Evolutionary conservation across 2,888 invertebrate species (phyloP).

Genomic region (Taphrorychus bicolor): DNA sequence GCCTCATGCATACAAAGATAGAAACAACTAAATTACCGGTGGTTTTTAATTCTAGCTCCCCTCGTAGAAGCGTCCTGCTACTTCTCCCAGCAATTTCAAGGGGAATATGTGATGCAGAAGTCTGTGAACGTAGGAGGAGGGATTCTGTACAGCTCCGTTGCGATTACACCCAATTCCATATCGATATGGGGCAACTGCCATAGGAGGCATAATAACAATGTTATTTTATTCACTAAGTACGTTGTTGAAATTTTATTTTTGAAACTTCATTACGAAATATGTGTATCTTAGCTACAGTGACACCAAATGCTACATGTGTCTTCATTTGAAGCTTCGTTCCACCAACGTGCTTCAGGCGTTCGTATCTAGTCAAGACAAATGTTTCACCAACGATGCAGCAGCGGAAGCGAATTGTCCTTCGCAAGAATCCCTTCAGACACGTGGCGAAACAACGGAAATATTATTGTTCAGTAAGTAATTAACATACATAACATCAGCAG

Average conservation of each 20-base stretch:
- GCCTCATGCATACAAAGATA: neutral
- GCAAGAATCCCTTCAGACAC: slow-evolving; percentile 55
- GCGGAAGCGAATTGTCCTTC: slow-evolving; percentile 67
- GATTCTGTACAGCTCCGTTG: slow-evolving; percentile 67
- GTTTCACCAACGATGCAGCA: slow-evolving; percentile 67
- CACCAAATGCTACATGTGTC: slow-evolving; percentile 68
- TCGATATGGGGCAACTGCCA: slow-evolving; percentile 73
- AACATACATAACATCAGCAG: slow-evolving; percentile 15
- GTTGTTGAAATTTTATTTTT: slow-evolving; percentile 41
- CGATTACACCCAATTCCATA: slow-evolving; percentile 69
- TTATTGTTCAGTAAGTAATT: slow-evolving; percentile 67
- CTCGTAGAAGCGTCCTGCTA: slow-evolving; percentile 63
- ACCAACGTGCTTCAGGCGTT: slow-evolving; percentile 68
- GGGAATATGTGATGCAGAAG: slow-evolving; percentile 68
- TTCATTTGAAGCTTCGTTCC: slow-evolving; percentile 66
- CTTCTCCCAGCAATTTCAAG: slow-evolving; percentile 71
- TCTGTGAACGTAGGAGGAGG: slow-evolving; percentile 57
- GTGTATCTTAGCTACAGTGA: slow-evolving; percentile 62
- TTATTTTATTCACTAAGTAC: slow-evolving; percentile 68
- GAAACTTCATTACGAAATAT: no score
- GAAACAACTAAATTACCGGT: no score
- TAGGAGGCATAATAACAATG: slow-evolving; percentile 66
- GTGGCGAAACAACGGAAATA: slow-evolving; percentile 58
- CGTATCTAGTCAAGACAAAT: slow-evolving; percentile 66
- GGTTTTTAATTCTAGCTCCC: slow-evolving; percentile 32